Conservation (phyloP, 2,797 vertebrate species). For the Sylvilagus floridanus region DNA sequence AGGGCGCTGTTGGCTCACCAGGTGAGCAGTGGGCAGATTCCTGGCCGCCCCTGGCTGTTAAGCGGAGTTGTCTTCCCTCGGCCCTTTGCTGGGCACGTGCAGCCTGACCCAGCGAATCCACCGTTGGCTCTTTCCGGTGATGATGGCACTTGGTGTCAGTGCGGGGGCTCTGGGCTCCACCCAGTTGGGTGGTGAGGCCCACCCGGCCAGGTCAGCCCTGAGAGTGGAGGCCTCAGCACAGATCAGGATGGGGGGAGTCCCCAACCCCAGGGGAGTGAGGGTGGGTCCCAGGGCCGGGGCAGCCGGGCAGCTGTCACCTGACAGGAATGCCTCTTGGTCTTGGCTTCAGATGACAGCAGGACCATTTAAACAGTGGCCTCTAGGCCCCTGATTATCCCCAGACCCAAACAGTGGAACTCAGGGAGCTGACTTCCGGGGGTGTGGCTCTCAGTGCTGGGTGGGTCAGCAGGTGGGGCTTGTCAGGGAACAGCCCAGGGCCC, state of each 20-base stretch:
- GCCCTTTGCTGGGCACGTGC: not conserved
- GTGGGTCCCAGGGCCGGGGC: not conserved
- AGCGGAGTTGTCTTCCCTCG: no score
- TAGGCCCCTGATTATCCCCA: not conserved
- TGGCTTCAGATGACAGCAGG: not conserved
- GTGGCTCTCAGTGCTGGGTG: not conserved
- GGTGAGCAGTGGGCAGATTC: not conserved
- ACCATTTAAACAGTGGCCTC: not conserved
- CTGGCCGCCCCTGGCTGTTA: not conserved
- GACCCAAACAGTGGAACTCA: not conserved
- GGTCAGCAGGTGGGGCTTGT: no score
- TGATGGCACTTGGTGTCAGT: rapidly evolving
- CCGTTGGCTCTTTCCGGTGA: not conserved
- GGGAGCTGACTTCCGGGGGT: no score
- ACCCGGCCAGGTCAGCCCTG: no score
- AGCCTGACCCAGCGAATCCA: not conserved
- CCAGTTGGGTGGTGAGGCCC: not conserved
- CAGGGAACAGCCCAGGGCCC: not conserved
- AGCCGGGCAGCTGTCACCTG: not conserved
- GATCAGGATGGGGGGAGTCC: no score
- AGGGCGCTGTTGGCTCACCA: not conserved
- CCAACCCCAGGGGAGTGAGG: not conserved
- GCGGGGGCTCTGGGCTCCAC: not conserved
- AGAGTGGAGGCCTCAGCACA: no score
- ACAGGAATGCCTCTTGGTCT: not conserved